Percentiles rank a stretch among this genome's conserved stretches.
These are phyloP conservation scores for Melanotaenia maccullochi DNA, from an alignment of 2,797 vertebrate genomes.

Conservation along the genomic window DNA sequence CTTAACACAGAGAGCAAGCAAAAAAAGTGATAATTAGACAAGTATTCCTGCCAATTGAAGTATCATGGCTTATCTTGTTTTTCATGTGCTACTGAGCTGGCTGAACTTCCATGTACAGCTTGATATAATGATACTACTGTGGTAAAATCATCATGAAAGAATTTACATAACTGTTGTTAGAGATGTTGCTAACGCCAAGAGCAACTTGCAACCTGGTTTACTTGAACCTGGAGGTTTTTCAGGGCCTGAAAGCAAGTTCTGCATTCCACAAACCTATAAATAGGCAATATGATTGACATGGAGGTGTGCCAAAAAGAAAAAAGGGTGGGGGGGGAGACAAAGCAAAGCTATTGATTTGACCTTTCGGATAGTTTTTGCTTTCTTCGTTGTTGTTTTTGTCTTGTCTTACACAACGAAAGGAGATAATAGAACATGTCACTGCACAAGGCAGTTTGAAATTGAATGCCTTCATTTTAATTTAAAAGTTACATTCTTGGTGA, in stretches of 20 bases:
- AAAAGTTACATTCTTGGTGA: constrained; percentile 74
- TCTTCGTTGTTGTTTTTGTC: constrained; percentile 65
- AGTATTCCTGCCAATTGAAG: constrained; percentile 81
- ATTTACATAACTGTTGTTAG: constrained; percentile 6
- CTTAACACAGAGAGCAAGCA: constrained; percentile 72
- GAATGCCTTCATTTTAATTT: constrained; percentile 80
- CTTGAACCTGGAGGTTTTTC: constrained; percentile 8
- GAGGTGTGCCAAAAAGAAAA: constrained; percentile 40
- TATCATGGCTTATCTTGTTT: constrained; percentile 48
- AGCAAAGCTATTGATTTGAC: constrained; percentile 76
- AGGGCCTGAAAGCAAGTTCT: constrained; percentile 23
- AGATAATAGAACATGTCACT: constrained; percentile 75
- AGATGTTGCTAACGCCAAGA: background rate
- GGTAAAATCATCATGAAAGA: constrained; percentile 14
- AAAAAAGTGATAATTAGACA: constrained; percentile 85
- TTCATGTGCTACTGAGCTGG: constrained; percentile 18
- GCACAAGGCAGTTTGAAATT: constrained; percentile 69
- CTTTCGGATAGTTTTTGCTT: constrained; percentile 63
- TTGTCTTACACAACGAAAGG: constrained; percentile 53
- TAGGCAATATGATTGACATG: constrained; percentile 72
- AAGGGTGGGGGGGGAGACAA: constrained; percentile 13
- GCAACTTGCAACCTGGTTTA: constrained; percentile 2
- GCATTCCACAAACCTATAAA: constrained; percentile 63
- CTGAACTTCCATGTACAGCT: constrained; percentile 23
- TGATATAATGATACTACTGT: constrained; percentile 27